Evolutionary conservation across 2,797 vertebrate species (phyloP), one percentile per base, ranked within the genome.

Genomic region (Pipistrellus kuhlii): DNA sequence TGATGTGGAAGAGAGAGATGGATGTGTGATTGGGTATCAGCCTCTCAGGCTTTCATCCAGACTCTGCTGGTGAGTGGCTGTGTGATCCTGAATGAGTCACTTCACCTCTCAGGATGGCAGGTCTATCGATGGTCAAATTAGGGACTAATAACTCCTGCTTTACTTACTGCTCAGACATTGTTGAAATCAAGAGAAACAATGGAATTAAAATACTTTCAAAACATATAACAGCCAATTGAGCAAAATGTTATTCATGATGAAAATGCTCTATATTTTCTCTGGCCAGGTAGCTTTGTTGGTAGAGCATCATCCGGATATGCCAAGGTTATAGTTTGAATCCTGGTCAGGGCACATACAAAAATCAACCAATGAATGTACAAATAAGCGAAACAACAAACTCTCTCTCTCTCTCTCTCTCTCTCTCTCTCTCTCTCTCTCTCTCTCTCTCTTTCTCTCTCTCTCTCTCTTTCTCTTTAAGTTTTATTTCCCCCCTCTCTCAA

Each of bases 181-280:
- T 59, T 32, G 62, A 57, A 93, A 93, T 91, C 1, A 62, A 77
- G 68, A 78, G 23, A 20, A 68, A 14, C 32, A 25, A 72, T 30
- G 46, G 20, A 53, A 87, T 72, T 84, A 64, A 91, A 92, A 72
- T n/a, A 82, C 17, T 84, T 57, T 23, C 35, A 71, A 57, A 57
- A 78, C 72, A 4, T 84, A 55, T 62, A 88, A 30, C 46, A 27
- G 68, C 25, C n/a, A 38, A 3, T 68, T 66, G 57, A 92, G 77
- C 89, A 95, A 91, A 48, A 1, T 11, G 80, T 51, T 69, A 38
- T 7, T 81, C 68, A 21, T 73, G 73, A 93, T 83, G 38, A 95
- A 84, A 93, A 69, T 71, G 3, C 53, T 51, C 27, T 64, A 15
- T 9, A 68, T 69, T 82, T 68, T n/a, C 64, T 32, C n/a, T 68